These are phyloP conservation scores for Polypterus bichir DNA, from an alignment of 2,113 vertebrate species.

Conservation along the genomic window DNA sequence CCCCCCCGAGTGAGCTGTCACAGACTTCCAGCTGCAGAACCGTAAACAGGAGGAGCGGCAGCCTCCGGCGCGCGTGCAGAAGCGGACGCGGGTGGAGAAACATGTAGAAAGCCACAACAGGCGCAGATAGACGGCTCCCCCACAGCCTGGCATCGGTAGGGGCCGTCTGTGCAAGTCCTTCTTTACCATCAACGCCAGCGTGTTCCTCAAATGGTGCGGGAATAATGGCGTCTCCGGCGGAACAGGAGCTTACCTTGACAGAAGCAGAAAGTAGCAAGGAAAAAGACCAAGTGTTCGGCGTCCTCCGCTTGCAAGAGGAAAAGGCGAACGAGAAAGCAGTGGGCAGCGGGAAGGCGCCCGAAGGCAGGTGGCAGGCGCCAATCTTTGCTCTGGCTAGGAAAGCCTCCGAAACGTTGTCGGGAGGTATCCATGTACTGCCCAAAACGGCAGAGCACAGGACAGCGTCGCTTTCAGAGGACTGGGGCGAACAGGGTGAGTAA, in stretches of 20 bases:
- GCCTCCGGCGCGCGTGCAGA: too few species aligned
- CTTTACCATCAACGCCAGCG: too few species aligned
- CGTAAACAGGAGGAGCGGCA: too few species aligned
- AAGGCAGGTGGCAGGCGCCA: constrained; percentile 61
- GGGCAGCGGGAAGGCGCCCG: constrained; percentile 31
- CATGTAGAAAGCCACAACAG: too few species aligned
- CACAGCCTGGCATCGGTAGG: too few species aligned
- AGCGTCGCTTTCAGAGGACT: constrained; percentile 40
- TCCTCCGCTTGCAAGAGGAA: constrained; percentile 58
- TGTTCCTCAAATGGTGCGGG: neutral
- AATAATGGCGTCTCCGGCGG: constrained; percentile 53
- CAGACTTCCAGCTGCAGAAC: too few species aligned
- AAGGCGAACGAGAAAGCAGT: constrained; percentile 36
- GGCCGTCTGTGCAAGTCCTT: too few species aligned
- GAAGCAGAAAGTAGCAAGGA: constrained; percentile 51
- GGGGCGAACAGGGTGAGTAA: constrained; percentile 46
- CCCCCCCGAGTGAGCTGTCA: too few species aligned
- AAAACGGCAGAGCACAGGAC: constrained; percentile 49
- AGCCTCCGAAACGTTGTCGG: constrained; percentile 59
- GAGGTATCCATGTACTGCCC: constrained; percentile 58
- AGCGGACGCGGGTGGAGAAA: too few species aligned
- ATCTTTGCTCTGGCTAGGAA: constrained; percentile 63
- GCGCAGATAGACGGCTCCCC: too few species aligned
- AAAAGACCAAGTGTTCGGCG: constrained; percentile 49
- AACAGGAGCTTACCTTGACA: constrained; percentile 50